Evolutionary conservation across 1,140 invertebrate species (phyloP).

Genomic region (Saccostrea cuccullata): DNA sequence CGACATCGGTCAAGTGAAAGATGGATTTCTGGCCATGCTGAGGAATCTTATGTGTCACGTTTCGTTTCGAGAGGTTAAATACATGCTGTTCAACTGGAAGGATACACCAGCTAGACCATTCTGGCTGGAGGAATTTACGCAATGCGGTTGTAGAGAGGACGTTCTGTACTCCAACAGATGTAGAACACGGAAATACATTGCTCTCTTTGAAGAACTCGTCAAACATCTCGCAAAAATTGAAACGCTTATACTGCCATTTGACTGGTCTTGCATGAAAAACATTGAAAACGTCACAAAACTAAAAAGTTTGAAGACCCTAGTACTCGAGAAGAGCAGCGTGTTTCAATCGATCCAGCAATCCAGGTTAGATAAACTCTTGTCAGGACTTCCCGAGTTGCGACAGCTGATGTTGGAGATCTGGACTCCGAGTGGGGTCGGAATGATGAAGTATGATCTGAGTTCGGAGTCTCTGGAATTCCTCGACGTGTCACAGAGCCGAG

Average conservation of each 20-base stretch:
- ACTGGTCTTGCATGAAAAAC: constrained; percentile 71
- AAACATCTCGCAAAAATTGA: constrained; percentile 64
- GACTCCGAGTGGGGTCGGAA: constrained; percentile 70
- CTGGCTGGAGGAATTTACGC: constrained; percentile 62
- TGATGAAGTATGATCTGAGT: constrained; percentile 63
- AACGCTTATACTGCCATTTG: constrained; percentile 75
- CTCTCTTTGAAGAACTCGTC: constrained; percentile 73
- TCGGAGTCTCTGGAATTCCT: constrained; percentile 70
- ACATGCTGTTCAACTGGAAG: constrained; percentile 75
- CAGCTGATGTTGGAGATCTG: constrained; percentile 74
- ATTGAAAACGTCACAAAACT: constrained; percentile 69
- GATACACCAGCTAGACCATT: constrained; percentile 73
- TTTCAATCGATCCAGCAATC: constrained; percentile 68
- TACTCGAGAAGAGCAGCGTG: constrained; percentile 76
- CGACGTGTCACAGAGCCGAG: constrained; percentile 73
- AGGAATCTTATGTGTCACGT: constrained; percentile 64
- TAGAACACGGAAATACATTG: constrained; percentile 70
- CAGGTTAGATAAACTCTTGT: constrained; percentile 63
- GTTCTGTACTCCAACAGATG: constrained; percentile 67
- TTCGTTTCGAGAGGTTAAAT: constrained; percentile 61
- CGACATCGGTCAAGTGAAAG: constrained; percentile 71
- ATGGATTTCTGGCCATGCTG: constrained; percentile 68
- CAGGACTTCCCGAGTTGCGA: constrained; percentile 60
- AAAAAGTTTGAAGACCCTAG: constrained; percentile 68
- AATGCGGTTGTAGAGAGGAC: constrained; percentile 57